Base-by-base conservation (phyloP, 2,113 vertebrate genomes). In the Marmota monax region DNA sequence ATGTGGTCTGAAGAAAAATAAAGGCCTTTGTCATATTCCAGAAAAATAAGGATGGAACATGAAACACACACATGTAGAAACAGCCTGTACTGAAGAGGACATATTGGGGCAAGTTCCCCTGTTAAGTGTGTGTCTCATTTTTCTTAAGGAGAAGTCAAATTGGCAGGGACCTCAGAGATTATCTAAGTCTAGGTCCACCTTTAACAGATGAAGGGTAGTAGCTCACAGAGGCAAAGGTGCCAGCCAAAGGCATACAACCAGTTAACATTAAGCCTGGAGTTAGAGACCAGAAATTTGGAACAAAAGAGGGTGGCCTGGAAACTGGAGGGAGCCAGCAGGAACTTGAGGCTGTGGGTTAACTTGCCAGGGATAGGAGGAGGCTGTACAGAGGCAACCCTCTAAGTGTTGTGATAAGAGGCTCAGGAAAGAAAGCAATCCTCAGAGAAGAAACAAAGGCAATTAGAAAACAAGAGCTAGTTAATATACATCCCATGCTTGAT, bases 341-440 rank as follows among this genome's bases (percentile, higher is more conserved):
- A 27, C 4, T 0, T 2, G 56, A 82, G 84, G 70, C 48, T 34
- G 69, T 94, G 80, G 65, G 84, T 97, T 99, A 99, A 98, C 99
- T 99, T 99, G 94, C 94, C 98, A 98, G 98, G 98, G 97, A 85
- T 96, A 97, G 98, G 98, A 92, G 97, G 96, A 91, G 92, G 97
- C 95, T 97, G 97, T 96, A 99, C 97, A 98, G 98, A 98, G 94
- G 98, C 97, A 96, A 98, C 98, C 98, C 98, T 98, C 98, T 98
- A 95, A 98, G 98, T 89, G 92, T 98, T 99, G 98, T 99, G 98
- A 99, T 99, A 98, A 98, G 83, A 97, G 96, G 97, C 97, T 98
- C 99, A 98, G 96, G 96, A 98, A 92, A 98, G 92, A 98, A 85
- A 98, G 92, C 77, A 78, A 96, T 58, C 83, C 58, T 94, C 90